Conservation (phyloP, 1,140 invertebrate species). For the Acromyrmex heyeri region DNA sequence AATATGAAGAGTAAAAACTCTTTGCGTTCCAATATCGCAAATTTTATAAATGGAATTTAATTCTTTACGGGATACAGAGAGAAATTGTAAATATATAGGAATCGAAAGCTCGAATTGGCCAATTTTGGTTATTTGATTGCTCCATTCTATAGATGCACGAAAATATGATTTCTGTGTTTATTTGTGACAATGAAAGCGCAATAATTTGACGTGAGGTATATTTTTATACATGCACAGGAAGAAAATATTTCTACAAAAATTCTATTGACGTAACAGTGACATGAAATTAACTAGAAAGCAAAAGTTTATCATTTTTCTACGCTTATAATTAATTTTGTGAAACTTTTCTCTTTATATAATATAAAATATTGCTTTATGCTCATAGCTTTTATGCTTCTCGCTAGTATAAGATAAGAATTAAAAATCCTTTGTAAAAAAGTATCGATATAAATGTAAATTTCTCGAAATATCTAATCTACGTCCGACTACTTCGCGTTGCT, state of each 20-base stretch:
- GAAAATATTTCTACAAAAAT: neutral
- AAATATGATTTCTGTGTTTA: constrained; percentile 41
- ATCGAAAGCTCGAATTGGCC: constrained; percentile 2
- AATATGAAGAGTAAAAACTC: constrained; percentile 39
- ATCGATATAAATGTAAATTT: neutral
- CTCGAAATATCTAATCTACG: neutral
- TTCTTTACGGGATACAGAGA: neutral
- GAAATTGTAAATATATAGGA: constrained; percentile 21
- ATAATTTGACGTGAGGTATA: constrained; percentile 9
- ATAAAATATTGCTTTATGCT: neutral
- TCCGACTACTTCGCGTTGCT: neutral
- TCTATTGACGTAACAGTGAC: neutral
- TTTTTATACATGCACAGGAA: neutral
- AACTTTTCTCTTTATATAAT: neutral
- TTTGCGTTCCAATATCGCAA: constrained; percentile 46
- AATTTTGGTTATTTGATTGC: constrained; percentile 50
- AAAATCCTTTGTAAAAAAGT: neutral
- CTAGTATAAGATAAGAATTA: neutral
- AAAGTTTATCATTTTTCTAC: neutral
- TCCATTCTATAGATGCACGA: neutral
- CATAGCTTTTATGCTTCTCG: too few relatives aligned
- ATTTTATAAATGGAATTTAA: constrained; percentile 51
- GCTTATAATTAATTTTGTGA: neutral
- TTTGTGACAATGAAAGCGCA: constrained; percentile 16
- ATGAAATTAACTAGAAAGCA: neutral